phyloP scores from a whole-genome alignment of 2,797 vertebrate genomes.

The Phyllotis vaccarum region DNA sequence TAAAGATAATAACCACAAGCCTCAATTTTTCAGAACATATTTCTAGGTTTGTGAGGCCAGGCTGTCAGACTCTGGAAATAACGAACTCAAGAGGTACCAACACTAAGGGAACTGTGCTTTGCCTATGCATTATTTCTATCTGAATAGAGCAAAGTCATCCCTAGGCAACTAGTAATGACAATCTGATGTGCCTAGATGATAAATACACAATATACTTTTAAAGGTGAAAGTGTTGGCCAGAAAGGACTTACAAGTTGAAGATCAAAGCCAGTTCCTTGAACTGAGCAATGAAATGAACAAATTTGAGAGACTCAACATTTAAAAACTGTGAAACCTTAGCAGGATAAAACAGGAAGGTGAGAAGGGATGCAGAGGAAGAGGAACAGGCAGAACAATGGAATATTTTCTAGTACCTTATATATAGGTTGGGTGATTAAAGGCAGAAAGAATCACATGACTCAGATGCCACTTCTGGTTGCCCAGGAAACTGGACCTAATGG shows the following conservation, averaged over 20 bases:
- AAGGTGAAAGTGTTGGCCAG: neutral
- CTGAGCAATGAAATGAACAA: neutral
- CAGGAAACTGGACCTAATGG: neutral
- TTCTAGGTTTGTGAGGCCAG: neutral
- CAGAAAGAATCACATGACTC: neutral
- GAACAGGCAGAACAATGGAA: neutral
- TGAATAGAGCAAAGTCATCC: neutral
- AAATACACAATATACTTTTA: too few relatives aligned
- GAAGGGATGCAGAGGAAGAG: neutral
- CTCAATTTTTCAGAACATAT: neutral
- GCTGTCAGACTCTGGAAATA: neutral
- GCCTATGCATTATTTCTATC: neutral
- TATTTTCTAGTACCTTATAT: neutral
- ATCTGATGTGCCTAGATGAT: neutral
- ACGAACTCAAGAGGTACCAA: neutral
- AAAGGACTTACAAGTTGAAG: neutral
- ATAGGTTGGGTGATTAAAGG: neutral
- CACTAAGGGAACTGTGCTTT: neutral
- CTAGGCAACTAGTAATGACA: neutral
- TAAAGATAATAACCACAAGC: neutral
- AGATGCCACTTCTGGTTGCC: neutral
- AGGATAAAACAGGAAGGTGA: neutral
- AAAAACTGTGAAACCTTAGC: neutral
- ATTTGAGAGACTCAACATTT: neutral
- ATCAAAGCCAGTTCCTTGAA: neutral